phyloP scores from a whole-genome alignment of 2,113 vertebrate species.

The Ctenomys sociabilis region DNA sequence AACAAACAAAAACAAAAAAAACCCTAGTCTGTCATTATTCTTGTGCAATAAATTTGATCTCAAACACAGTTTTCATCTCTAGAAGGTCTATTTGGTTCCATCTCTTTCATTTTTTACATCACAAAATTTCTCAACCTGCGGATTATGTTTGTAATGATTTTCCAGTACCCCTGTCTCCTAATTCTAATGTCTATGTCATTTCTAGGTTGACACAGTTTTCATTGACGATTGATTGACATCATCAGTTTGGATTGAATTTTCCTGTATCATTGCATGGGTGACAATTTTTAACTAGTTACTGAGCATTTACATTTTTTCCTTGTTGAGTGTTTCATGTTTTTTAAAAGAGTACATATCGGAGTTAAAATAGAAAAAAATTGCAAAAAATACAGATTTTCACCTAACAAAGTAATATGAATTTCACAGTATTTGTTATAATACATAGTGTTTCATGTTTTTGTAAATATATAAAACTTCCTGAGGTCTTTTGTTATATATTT shows the following conservation, averaged over 20 bases:
- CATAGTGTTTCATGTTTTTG: neutral
- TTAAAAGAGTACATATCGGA: neutral
- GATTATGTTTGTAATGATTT: neutral
- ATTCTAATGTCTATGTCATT: neutral
- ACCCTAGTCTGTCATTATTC: neutral
- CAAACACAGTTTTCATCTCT: conserved; percentile 3
- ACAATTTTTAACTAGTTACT: neutral
- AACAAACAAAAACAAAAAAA: too few relatives aligned
- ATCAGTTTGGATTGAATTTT: conserved; percentile 8
- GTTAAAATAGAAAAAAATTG: too few relatives aligned
- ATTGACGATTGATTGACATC: too few relatives aligned
- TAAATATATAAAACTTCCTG: neutral
- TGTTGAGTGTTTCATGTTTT: neutral
- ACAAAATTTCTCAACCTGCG: conserved; percentile 16
- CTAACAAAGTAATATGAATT: too few relatives aligned
- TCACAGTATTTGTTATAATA: too few relatives aligned
- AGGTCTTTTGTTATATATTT: neutral
- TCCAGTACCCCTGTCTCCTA: neutral
- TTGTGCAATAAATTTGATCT: neutral
- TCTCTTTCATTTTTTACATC: neutral
- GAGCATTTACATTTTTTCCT: neutral
- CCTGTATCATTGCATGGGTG: neutral
- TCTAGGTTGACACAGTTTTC: neutral
- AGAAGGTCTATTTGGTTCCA: neutral
- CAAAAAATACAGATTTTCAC: too few relatives aligned